Conservation (phyloP, 2,888 invertebrate species). For the Lasioglossum calceatum region DNA sequence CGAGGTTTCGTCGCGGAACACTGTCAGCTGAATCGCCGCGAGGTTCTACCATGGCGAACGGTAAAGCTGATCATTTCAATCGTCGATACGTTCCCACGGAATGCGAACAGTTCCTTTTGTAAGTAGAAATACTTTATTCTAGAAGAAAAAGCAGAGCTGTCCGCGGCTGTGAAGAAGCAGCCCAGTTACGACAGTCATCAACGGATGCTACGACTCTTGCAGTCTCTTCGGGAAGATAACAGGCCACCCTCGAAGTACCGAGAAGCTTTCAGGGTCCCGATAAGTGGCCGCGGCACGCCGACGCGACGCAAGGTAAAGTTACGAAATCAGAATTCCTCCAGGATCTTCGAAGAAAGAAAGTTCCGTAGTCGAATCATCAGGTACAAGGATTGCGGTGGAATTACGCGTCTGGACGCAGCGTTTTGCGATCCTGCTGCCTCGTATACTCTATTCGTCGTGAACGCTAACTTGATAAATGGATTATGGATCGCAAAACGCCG, state of each 20-base stretch:
- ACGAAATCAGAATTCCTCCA: background rate
- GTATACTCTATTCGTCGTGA: no score
- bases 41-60: background rate
- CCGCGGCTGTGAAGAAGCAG: background rate
- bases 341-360: background rate
- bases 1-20: background rate
- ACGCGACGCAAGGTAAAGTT: conserved; percentile 16
- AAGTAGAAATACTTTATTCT: background rate
- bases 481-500: no score
- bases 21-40: background rate
- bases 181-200: conserved; percentile 4
- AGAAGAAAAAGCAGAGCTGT: background rate
- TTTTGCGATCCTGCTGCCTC: no score
- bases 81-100: background rate
- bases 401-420: no score
- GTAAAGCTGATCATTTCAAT: background rate
- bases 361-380: no score
- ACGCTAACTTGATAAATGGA: no score
- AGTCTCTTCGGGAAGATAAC: conserved; percentile 50
- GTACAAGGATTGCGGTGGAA: no score
- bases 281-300: conserved; percentile 39
- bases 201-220: conserved; percentile 48
- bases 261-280: conserved; percentile 64
- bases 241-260: conserved; percentile 64
- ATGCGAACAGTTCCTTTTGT: background rate